Base-by-base conservation (phyloP, 2,888 invertebrate species). In the Gandaritis pyraliata region DNA sequence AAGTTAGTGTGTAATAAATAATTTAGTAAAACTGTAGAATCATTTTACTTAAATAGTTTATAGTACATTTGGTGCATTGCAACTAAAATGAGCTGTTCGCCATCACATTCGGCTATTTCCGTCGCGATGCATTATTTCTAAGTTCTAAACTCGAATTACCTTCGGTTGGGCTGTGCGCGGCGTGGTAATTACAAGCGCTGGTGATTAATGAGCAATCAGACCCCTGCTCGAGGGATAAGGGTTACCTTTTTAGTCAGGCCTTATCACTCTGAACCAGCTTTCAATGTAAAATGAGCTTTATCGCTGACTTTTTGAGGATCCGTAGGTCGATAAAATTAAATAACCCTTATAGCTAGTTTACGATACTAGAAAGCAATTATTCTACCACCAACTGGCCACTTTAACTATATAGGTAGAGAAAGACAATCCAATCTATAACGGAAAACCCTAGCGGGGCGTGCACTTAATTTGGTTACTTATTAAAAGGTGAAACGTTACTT, bases 151-250 rank as follows among this genome's bases (percentile, higher is more conserved):
- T 86, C 79, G 85, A 88, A 89, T 88, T 87, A 87, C 75, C 72
- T 71, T 74, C 69, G 73, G 68, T 69, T 57, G 61, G 58, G 79
- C 72, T 72, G 75, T 76, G 82, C 82, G 83, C 81, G 83, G 84
- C 81, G 82, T 76, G 79, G 88, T 87, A 87, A 88, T 90, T 88
- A 89, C 86, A 82, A 81, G 80, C 81, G 82, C 76, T 74, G 75
- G 85, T 90, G 91, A 90, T 90, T 90, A 91, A 90, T 88, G 90
- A 89, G 86, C 86, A 82, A 86, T 87, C 86, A 86, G 84, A 78
- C 82, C 83, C 81, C 78, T 79, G 77, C 76, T 71, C 52, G 52
- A 45, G 43, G 77, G 78, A 76, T 76, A 77, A 83, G 82, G 83
- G 82, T 72, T 81, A 78, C 70, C 72, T 55, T 71, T 73, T 66